phyloP scores from a whole-genome alignment of 2,113 vertebrate species.

The Hystrix cristata region DNA sequence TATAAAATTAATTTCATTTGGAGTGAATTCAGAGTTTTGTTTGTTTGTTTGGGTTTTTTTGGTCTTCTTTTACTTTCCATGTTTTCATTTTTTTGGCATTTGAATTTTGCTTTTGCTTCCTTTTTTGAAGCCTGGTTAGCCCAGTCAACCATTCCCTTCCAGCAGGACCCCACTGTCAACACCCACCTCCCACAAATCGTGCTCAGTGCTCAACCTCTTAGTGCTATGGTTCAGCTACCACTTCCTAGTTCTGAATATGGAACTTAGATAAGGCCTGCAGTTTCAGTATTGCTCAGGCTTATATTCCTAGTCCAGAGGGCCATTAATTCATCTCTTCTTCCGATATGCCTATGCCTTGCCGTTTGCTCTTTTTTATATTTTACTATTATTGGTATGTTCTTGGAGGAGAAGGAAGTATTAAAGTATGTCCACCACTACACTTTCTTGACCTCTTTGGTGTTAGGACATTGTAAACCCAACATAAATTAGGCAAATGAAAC shows the following conservation, averaged over 20 bases:
- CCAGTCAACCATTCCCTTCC: not conserved
- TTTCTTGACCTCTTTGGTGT: not conserved
- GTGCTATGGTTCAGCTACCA: not conserved
- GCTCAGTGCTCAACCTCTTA: not conserved
- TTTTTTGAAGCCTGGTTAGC: not conserved
- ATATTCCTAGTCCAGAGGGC: not conserved
- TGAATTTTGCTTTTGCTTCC: not conserved
- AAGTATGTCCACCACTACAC: not conserved
- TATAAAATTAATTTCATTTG: not conserved
- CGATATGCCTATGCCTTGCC: not conserved
- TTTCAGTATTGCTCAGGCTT: not conserved
- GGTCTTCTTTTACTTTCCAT: not conserved
- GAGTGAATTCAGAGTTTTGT: not conserved
- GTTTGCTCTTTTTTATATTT: not conserved
- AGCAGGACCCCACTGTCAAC: not conserved
- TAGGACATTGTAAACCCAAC: not conserved
- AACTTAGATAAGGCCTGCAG: not conserved
- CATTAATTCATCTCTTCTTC: not conserved
- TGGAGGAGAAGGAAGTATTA: not conserved
- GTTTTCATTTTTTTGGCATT: not conserved
- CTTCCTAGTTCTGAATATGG: not conserved
- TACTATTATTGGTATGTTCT: not conserved
- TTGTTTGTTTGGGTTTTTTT: not conserved
- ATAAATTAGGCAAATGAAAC: slow-evolving; percentile 2
- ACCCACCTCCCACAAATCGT: accelerated